Evolutionary conservation across 2,113 vertebrate species (phyloP), one percentile per base, ranked within the genome.

Genomic region (Ptyas mucosa): DNA sequence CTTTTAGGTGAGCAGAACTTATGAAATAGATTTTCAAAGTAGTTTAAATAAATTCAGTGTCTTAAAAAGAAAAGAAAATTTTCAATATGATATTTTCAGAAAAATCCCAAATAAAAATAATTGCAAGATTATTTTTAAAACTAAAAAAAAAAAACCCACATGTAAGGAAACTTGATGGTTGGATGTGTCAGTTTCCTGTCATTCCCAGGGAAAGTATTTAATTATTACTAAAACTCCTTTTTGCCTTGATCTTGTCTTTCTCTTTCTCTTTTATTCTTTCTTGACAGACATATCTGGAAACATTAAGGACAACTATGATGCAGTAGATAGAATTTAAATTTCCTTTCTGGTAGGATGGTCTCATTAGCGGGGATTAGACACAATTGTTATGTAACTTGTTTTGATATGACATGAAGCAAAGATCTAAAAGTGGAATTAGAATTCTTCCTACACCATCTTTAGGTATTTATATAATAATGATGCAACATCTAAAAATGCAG

Each of bases 101-200:
- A 87, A 92, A 87, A 89, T 93, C 91, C 94, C 89, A 95, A 90
- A 95, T 69, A 52, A 93, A 10, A 23, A 54, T 29, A 93, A 18
- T 69, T 85, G 91, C 61, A 94, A 87, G 46, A 39, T 7, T 92
- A 75, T 20, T 87, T 10, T 24, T 91, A 29, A 92, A 23, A 93
- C 92, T 87, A 51, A 39, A 43, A 95, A 94, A 88, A 12, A 90
- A n/a, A 12, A 43, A 43, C 2, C 1, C 26, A 69, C 12, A 26
- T 53, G 1, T 10, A 95, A 85, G 46, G 29, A 95, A 21, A 86
- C 86, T 89, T 0, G 1, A 43, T 58, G 90, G 91, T 92, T 95
- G 87, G 61, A 96, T 91, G 58, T 85, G 49, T 7, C 8, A 39
- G 0, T 3, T 4, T 24, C 90, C 14, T 91, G 64, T 89, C 34